Percentiles rank a stretch among this genome's conserved stretches.
Evolutionary conservation across 2,113 vertebrate genomes (phyloP).

Genomic region (Alexandromys fortis): DNA sequence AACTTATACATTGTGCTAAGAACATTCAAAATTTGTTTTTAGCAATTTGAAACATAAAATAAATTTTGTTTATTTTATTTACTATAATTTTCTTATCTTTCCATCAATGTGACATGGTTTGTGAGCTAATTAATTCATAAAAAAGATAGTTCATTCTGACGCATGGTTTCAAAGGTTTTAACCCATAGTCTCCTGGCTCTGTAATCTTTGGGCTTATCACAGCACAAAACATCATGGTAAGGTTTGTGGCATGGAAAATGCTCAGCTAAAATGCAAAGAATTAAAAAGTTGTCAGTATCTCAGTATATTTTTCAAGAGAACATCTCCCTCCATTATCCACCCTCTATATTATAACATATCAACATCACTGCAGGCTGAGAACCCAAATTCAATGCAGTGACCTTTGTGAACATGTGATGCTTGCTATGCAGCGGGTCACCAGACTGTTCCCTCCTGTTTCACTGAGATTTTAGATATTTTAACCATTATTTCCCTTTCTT

Average conservation of each 20-base stretch:
- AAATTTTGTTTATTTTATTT: not conserved
- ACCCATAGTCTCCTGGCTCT: not conserved
- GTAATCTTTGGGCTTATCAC: no score
- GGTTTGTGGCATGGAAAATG: not conserved
- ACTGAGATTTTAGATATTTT: not conserved
- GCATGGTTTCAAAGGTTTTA: not conserved
- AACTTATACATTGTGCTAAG: not conserved
- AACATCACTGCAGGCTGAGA: no score
- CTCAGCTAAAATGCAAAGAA: not conserved
- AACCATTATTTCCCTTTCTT: not conserved
- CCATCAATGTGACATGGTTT: not conserved
- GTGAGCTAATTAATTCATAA: not conserved
- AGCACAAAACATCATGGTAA: not conserved
- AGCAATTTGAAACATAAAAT: not conserved
- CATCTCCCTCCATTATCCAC: not conserved
- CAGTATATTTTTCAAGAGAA: not conserved
- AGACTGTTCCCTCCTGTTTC: not conserved
- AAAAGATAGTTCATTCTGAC: not conserved
- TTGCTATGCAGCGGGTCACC: not conserved
- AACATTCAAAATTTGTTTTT: not conserved
- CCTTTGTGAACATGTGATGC: not conserved
- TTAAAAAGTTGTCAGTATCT: not conserved
- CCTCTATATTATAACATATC: not conserved
- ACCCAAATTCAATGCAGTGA: not conserved
- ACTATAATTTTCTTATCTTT: not conserved